Evolutionary conservation across 1,140 invertebrate species (phyloP), one percentile per base, ranked within the genome.

Genomic region (Luehdorfia chinensis): DNA sequence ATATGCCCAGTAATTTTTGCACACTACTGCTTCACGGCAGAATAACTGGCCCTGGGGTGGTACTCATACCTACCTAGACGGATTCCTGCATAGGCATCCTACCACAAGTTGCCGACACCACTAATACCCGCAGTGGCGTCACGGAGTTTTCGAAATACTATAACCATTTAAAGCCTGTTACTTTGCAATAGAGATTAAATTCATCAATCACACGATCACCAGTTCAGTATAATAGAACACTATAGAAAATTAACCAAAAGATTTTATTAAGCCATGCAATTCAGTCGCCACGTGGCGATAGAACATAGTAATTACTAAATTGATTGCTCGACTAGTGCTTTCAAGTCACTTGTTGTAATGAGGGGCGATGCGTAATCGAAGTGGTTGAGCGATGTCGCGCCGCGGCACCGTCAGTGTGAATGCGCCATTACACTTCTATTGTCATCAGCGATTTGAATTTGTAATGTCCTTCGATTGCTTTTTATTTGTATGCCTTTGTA

Each of bases 341-440:
- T 68, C 72, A 76, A 79, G 68, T 80, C 70, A 83, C 75, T 80
- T 83, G 70, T 56, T 54, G 47, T 83, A 78, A 83, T 83, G 76
- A 83, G 75, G 62, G 75, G 19, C 49, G 55, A 54, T 43, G 48
- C 33, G 59, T 67, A 72, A 69, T 64, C 45, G 52, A 62, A 66
- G 72, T 68, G 74, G 76, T 69, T 71, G 74, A 65, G 52, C 15
- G 79, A 80, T 55, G 66, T 76, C 76, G 70, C 75, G 50, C 58
- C 34, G 37, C 23, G 55, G 61, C 58, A 76, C 74, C 64, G 21
- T 23, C 52, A 62, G 61, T 77, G 67, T 79, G 66, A 47, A 66
- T 50, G 62, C 67, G 48, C 67, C 74, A 73, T 84, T 80, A 78
- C 59, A 46, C 54, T 33, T 32, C 37, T 52, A 79, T 79, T 83